phyloP scores from a whole-genome alignment of 92 coral and sea anemone species.

The Actinostola sp. region DNA sequence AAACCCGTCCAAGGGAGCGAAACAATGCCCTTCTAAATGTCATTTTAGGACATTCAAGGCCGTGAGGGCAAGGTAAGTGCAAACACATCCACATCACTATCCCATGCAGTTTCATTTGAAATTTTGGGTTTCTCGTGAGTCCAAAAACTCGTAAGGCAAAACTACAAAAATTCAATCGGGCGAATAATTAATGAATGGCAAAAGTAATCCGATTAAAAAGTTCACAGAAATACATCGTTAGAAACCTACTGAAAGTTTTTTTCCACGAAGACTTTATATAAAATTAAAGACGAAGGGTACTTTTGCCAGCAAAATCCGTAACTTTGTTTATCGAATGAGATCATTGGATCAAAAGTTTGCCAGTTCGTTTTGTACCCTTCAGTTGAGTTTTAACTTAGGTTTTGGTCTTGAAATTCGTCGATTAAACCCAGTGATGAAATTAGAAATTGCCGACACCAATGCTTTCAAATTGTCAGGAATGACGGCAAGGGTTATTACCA shows the following conservation, averaged over 20 bases:
- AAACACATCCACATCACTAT: neutral
- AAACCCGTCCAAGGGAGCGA: conserved; percentile 7
- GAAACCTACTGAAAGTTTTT: too few relatives aligned
- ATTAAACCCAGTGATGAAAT: too few relatives aligned
- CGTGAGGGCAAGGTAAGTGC: conserved; percentile 13
- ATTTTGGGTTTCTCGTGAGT: neutral
- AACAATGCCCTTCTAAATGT: conserved; percentile 12
- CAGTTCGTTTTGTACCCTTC: too few relatives aligned
- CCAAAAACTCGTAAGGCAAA: neutral
- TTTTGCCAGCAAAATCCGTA: neutral
- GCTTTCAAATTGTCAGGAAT: too few relatives aligned
- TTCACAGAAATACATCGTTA: too few relatives aligned
- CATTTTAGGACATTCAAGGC: conserved; percentile 6
- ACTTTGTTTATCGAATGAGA: neutral
- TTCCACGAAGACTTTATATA: too few relatives aligned
- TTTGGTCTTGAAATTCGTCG: too few relatives aligned
- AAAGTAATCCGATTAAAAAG: neutral
- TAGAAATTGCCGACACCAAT: too few relatives aligned
- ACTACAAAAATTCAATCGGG: neutral
- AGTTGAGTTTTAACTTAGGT: too few relatives aligned
- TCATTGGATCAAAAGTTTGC: conserved; percentile 1
- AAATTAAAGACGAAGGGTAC: too few relatives aligned
- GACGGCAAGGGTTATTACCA: too few relatives aligned
- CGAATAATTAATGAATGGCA: neutral
- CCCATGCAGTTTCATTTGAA: neutral